Evolutionary conservation across 1,140 invertebrate genomes (phyloP), one percentile per base, ranked within the genome.

Genomic region (Drosophila asahinai): DNA sequence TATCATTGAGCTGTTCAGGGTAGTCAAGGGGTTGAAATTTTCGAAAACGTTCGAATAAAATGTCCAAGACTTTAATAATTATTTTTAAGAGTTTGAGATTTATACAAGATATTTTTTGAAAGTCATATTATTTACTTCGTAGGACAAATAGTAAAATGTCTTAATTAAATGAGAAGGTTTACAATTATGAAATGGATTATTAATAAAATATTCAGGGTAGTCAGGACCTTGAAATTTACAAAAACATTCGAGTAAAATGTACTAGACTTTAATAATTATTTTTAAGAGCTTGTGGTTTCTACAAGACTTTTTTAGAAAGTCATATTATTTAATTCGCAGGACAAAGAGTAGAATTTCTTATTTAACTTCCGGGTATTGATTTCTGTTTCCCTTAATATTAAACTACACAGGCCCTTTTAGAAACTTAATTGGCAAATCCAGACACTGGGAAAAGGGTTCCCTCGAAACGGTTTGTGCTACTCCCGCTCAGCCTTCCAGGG

Each of bases 401-500:
- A 12, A 22, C 54, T 19, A 55, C 54, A 5, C 3, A 57, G 22
- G 1, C 54, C 38, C 54, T 40, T n/a, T 5, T 5, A 7, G 36
- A 57, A 33, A n/a, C 22, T 71, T 9, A 27, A 45, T 67, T 66
- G 8, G 22, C 22, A 27, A 47, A 15, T 70, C 48, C 40, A 36
- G 40, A 57, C 54, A 57, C 48, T 63, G 61, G 36, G 14, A 30
- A 55, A 12, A 17, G 14, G 61, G 25, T 42, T 43, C 49, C 49
- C 25, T 54, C 12, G n/a, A 17, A 52, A 2, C 1, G 19, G 19
- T 22, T 22, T 22, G 1, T 22, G 19, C 19, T 22, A 22, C 19
- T 60, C 33, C 14, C 22, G 12, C 3, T 33, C 11, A 38, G 22
- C 36, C 22, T 61, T 30, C 57, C 33, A 11, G 19, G 6, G 33